Percentiles rank a stretch among this genome's conserved stretches.
phyloP scores from a whole-genome alignment of 2,888 invertebrate genomes.

The Magallana nippona region DNA sequence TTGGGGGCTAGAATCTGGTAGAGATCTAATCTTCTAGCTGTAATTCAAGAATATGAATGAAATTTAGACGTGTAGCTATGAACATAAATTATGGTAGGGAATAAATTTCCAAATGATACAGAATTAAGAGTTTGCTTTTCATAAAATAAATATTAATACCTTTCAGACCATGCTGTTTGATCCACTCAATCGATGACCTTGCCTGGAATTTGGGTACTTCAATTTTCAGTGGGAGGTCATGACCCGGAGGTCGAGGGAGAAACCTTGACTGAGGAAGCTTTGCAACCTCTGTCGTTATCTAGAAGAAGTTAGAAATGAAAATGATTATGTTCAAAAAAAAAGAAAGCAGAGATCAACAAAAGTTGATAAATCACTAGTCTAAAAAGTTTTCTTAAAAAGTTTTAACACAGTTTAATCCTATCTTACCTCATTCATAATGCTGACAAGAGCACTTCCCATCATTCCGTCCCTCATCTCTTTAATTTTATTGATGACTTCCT shows the following conservation, averaged over 20 bases:
- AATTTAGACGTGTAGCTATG: too few species aligned
- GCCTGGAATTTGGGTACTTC: constrained; percentile 77
- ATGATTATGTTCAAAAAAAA: not conserved
- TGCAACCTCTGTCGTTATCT: constrained; percentile 77
- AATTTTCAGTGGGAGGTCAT: constrained; percentile 77
- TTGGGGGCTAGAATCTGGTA: constrained; percentile 80
- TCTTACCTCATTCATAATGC: constrained; percentile 78
- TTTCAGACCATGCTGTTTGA: constrained; percentile 78
- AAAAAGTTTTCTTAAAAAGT: too few species aligned
- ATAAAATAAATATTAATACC: constrained; percentile 61
- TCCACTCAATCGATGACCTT: constrained; percentile 77
- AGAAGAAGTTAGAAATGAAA: not conserved
- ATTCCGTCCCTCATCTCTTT: constrained; percentile 79
- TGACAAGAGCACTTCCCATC: constrained; percentile 79
- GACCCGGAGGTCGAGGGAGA: constrained; percentile 79
- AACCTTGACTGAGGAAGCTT: constrained; percentile 79
- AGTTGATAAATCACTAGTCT: too few species aligned
- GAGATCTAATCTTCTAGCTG: constrained; percentile 78
- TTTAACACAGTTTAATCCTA: not conserved
- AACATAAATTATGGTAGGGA: too few species aligned
- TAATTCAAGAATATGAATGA: constrained; percentile 42
- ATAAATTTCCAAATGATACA: too few species aligned
- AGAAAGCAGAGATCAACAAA: not conserved
- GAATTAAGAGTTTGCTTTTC: too few species aligned
- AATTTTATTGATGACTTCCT: constrained; percentile 79